Percentiles rank a stretch among this genome's conserved stretches.
Conservation (phyloP, 2,113 vertebrate genomes). For the Centropus unirufus region DNA sequence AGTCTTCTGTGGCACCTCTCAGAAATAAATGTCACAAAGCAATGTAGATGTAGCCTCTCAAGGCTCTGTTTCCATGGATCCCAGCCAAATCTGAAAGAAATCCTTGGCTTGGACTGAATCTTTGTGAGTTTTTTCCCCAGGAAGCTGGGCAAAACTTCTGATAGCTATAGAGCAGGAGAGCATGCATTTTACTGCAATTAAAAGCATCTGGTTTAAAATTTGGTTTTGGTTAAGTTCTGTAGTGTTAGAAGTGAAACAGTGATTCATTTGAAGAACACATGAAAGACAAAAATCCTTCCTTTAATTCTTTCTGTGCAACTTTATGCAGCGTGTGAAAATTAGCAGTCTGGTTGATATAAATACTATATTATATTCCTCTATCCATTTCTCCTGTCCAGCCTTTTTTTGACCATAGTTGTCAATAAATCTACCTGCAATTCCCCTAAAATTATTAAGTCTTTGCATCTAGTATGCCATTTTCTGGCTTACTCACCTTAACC, state of each 20-base stretch:
- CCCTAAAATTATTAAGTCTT: not conserved
- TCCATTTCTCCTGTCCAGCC: not conserved
- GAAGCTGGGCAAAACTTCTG: not conserved
- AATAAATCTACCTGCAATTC: not conserved
- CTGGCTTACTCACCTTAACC: not conserved
- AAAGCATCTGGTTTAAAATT: slow-evolving; percentile 14
- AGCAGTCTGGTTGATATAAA: not conserved
- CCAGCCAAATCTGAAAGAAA: not conserved
- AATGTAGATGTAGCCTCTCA: not conserved
- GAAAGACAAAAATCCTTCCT: not conserved
- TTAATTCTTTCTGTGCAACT: not conserved
- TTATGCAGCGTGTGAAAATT: not conserved
- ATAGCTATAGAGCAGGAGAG: not conserved
- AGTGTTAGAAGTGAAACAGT: not conserved
- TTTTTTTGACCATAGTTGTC: not conserved
- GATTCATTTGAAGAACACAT: not conserved
- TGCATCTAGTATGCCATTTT: not conserved
- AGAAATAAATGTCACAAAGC: not conserved
- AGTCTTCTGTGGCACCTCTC: not conserved
- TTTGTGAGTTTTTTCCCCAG: not conserved
- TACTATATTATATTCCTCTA: not conserved
- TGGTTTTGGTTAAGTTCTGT: not conserved
- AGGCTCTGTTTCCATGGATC: not conserved
- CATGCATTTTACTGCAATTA: not conserved
- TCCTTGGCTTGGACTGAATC: not conserved